phyloP scores from a whole-genome alignment of 2,113 vertebrate genomes.

The Elephas maximus region DNA sequence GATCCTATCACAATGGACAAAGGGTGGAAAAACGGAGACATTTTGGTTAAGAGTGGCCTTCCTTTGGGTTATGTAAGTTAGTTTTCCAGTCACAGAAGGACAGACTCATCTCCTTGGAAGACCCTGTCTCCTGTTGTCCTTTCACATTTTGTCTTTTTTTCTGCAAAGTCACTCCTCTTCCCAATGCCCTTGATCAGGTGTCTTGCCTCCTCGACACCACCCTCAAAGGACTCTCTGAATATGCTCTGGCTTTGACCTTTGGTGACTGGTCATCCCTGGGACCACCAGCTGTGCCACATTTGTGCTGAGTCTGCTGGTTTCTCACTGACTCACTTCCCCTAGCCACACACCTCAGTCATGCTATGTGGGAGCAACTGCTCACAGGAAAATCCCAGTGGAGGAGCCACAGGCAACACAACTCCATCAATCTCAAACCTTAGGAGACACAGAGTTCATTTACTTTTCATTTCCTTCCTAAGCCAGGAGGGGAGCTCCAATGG shows the following conservation, averaged over 20 bases:
- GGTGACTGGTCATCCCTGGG: not conserved
- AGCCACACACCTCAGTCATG: no score
- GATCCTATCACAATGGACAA: no score
- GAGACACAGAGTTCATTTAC: not conserved
- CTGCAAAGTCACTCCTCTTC: not conserved
- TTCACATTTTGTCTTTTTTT: not conserved
- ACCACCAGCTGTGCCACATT: not conserved
- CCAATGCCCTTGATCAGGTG: not conserved
- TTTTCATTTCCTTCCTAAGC: not conserved
- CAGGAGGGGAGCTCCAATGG: not conserved
- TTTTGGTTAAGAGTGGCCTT: not conserved
- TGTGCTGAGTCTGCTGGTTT: no score
- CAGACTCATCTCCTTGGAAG: not conserved
- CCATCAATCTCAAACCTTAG: not conserved
- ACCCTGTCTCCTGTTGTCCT: not conserved
- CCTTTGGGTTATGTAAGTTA: not conserved
- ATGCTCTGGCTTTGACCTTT: no score
- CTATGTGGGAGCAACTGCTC: not conserved
- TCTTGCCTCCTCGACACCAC: no score
- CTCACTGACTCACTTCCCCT: no score
- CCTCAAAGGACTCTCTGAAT: no score
- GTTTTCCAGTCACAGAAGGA: not conserved
- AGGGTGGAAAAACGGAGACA: not conserved
- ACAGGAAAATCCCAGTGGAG: not conserved
- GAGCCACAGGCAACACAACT: not conserved